Percentiles rank a stretch among this genome's conserved stretches.
phyloP scores from a whole-genome alignment of 2,797 vertebrate genomes.

The Monodelphis domestica region DNA sequence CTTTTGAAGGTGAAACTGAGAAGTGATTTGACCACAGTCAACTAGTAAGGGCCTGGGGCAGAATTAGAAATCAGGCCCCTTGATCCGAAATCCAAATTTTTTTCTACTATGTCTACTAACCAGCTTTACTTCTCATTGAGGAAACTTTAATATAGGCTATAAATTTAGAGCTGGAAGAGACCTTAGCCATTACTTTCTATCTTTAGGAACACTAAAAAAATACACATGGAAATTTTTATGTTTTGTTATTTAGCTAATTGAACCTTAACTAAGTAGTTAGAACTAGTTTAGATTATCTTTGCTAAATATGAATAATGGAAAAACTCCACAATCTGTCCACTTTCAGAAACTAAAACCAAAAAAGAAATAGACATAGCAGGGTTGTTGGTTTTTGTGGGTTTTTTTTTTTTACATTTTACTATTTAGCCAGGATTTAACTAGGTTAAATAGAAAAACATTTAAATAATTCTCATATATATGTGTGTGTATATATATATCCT shows the following conservation, averaged over 20 bases:
- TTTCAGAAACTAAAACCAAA: not conserved
- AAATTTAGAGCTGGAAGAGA: not conserved
- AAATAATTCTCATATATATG: too few species aligned
- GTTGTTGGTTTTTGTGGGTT: too few species aligned
- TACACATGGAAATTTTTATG: not conserved
- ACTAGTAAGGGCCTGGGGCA: not conserved
- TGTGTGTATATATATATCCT: too few species aligned
- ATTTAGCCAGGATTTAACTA: not conserved
- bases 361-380: not conserved
- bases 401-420: not conserved
- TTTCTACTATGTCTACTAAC: not conserved
- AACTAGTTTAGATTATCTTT: constrained; percentile 43
- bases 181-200: not conserved
- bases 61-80: not conserved
- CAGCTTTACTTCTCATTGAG: not conserved
- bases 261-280: constrained; percentile 6
- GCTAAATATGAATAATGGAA: constrained; percentile 49
- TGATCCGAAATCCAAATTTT: not conserved
- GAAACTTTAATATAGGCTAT: not conserved
- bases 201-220: not conserved
- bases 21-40: not conserved
- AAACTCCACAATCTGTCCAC: not conserved
- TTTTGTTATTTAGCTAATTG: not conserved
- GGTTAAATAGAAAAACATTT: not conserved
- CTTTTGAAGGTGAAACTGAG: not conserved